phyloP scores from a whole-genome alignment of 2,797 vertebrate species.

The Falco berigora region DNA sequence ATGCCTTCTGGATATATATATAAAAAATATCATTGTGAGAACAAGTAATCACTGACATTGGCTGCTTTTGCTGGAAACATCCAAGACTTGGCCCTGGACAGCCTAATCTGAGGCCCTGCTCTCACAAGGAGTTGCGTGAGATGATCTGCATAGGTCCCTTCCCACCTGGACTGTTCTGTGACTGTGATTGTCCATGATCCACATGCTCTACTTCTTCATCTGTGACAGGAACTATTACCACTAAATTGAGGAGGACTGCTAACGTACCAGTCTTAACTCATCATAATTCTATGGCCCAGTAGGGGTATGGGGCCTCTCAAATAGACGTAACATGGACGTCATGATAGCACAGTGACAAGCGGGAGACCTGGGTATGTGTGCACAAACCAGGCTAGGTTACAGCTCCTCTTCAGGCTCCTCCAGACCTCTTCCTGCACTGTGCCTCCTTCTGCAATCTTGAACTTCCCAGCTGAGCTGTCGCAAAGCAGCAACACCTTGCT shows the following conservation, averaged over 20 bases:
- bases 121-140: background rate
- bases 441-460: background rate
- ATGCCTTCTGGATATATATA: background rate
- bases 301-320: background rate
- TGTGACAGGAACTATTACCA: background rate
- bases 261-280: background rate
- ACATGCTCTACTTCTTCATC: background rate
- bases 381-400: background rate
- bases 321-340: background rate
- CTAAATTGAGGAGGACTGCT: background rate
- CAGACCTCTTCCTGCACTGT: background rate
- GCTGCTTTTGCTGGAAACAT: background rate
- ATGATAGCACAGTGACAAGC: background rate
- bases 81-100: background rate
- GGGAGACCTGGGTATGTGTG: background rate
- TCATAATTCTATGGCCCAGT: background rate
- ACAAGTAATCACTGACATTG: background rate
- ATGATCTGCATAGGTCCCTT: background rate
- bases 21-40: background rate
- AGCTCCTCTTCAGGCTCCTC: background rate
- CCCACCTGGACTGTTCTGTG: background rate
- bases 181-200: background rate
- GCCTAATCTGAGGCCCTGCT: background rate
- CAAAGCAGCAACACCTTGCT: background rate
- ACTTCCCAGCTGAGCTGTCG: background rate